phyloP scores from a whole-genome alignment of 2,113 vertebrate genomes.

The Oriolus oriolus region DNA sequence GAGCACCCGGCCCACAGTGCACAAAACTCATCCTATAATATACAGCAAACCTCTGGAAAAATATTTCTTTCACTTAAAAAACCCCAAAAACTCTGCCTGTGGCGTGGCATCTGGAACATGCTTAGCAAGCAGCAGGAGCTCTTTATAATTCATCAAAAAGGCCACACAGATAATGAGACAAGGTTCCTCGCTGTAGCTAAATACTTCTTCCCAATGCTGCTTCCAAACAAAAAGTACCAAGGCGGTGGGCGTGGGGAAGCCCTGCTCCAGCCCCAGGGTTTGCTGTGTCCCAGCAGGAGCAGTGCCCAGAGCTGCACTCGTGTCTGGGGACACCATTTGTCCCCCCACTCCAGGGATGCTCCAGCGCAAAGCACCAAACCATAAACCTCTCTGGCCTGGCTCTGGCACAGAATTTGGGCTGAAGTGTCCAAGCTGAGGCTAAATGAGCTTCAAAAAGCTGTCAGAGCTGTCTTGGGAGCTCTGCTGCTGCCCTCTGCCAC shows the following conservation, averaged over 20 bases:
- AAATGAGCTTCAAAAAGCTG: neutral
- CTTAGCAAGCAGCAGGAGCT: constrained; percentile 1
- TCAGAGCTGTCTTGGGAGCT: neutral
- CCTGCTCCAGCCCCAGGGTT: rapidly evolving
- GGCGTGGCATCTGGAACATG: neutral
- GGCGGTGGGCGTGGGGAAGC: rapidly evolving
- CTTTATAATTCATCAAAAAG: constrained; percentile 67
- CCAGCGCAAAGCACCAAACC: neutral
- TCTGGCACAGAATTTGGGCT: neutral
- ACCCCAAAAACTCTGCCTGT: neutral
- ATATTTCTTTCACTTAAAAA: constrained; percentile 11
- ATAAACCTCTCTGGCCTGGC: neutral
- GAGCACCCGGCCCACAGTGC: neutral
- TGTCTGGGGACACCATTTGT: neutral
- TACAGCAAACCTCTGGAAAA: neutral
- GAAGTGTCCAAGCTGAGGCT: neutral
- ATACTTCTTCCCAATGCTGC: neutral
- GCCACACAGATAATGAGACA: constrained; percentile 13
- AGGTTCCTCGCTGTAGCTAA: neutral
- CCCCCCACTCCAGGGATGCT: neutral
- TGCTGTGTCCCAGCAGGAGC: rapidly evolving
- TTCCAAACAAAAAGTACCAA: neutral
- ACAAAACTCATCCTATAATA: neutral
- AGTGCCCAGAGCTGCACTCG: rapidly evolving
- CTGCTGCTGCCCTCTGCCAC: neutral